These are phyloP conservation scores for Narcine bancroftii DNA, from an alignment of 2,113 vertebrate genomes.

Conservation along the genomic window DNA sequence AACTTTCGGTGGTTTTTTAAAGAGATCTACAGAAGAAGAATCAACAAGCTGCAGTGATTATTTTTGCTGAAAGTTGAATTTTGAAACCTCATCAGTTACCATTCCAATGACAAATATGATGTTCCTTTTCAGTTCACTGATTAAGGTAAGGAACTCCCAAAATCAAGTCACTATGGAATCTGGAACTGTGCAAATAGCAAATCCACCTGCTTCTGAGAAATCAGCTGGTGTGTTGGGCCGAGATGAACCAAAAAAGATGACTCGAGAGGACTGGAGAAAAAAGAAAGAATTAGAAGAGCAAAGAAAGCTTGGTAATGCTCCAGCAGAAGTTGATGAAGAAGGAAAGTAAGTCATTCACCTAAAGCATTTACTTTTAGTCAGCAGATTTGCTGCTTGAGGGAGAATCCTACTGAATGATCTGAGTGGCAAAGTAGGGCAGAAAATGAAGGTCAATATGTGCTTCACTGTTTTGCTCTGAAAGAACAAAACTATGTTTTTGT, in stretches of 20 bases:
- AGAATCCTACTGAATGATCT: not conserved
- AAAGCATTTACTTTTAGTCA: not conserved
- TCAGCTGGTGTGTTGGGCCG: slow-evolving; percentile 69
- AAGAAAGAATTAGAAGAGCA: slow-evolving; percentile 97
- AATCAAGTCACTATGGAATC: not conserved
- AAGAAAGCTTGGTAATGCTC: slow-evolving; percentile 89
- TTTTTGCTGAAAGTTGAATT: not conserved
- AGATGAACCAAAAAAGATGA: slow-evolving; percentile 97
- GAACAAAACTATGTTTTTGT: not conserved
- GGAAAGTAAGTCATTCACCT: slow-evolving; percentile 72
- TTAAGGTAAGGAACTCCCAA: not conserved
- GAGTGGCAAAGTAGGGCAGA: not conserved
- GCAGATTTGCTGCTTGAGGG: not conserved
- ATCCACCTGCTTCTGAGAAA: slow-evolving; percentile 41
- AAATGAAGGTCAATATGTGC: not conserved
- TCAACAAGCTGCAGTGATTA: not conserved
- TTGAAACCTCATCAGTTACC: not conserved
- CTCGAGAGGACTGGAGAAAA: slow-evolving; percentile 93
- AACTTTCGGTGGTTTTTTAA: not conserved
- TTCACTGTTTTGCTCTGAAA: not conserved
- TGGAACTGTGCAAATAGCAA: not conserved
- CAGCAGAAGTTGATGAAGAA: slow-evolving; percentile 95
- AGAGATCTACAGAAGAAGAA: not conserved
- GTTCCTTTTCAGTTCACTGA: not conserved
- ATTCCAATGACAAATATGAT: not conserved